These are phyloP conservation scores for Holacanthella duospinosa DNA, from an alignment of 2,888 invertebrate species.

Conservation along the genomic window DNA sequence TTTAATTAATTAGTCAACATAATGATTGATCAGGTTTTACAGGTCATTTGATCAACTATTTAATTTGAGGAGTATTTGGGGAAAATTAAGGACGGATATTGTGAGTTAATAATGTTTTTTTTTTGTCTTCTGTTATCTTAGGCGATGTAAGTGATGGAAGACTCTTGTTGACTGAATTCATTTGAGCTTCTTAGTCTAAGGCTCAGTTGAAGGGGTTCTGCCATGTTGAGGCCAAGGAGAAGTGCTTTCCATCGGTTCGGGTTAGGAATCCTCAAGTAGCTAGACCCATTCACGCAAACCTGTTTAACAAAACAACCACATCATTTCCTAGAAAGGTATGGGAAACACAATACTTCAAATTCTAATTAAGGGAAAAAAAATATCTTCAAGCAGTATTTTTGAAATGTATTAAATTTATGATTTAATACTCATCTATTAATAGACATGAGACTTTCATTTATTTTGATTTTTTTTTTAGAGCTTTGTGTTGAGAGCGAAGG, in stretches of 20 bases:
- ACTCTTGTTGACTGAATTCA: slow-evolving; percentile 18
- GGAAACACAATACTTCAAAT: too few species aligned
- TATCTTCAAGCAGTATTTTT: slow-evolving; percentile 6
- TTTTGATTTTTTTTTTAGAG: neutral
- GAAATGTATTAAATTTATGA: neutral
- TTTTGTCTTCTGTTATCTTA: too few species aligned
- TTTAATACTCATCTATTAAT: neutral
- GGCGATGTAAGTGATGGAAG: slow-evolving; percentile 35
- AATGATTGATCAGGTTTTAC: too few species aligned
- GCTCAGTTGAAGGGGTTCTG: slow-evolving; percentile 31
- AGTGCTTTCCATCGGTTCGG: slow-evolving; percentile 36
- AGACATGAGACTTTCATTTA: too few species aligned
- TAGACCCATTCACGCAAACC: slow-evolving; percentile 37
- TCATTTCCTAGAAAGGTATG: too few species aligned
- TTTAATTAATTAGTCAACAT: too few species aligned
- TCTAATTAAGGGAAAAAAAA: too few species aligned
- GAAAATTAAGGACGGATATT: too few species aligned
- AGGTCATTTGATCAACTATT: too few species aligned
- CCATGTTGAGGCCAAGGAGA: slow-evolving; percentile 36
- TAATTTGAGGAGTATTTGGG: too few species aligned
- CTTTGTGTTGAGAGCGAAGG: neutral
- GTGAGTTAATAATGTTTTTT: too few species aligned
- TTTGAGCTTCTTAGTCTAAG: slow-evolving; percentile 27
- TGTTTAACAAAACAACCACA: too few species aligned
- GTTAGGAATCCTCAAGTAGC: slow-evolving; percentile 35